Evolutionary conservation across 2,113 vertebrate genomes (phyloP).

Genomic region (Nycticorax nycticorax): DNA sequence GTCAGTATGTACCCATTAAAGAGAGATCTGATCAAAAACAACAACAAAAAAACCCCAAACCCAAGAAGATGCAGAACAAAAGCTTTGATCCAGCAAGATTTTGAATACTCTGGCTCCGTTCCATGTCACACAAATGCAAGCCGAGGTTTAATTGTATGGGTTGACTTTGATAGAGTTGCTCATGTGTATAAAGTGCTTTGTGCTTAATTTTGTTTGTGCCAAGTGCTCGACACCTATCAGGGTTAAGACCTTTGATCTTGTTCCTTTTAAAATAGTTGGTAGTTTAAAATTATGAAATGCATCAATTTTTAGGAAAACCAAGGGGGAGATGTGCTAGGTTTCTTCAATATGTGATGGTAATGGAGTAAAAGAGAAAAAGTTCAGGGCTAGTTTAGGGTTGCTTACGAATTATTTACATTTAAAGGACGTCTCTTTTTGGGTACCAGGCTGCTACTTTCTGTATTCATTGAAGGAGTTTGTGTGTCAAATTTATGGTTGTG

Average conservation of each 20-base stretch:
- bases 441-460: not conserved
- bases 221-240: not conserved
- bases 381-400: not conserved
- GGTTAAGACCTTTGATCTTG: not conserved
- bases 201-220: not conserved
- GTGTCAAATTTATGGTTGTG: not conserved
- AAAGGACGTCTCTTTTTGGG: not conserved
- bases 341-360: not conserved
- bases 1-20: not conserved
- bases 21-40: not conserved
- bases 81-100: conserved; percentile 2
- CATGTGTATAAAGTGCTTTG: not conserved
- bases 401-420: not conserved
- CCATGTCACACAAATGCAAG: not conserved
- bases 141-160: not conserved
- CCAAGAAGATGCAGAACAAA: not conserved
- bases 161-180: not conserved
- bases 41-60: not conserved
- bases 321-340: not conserved
- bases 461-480: not conserved
- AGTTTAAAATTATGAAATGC: not conserved
- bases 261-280: not conserved
- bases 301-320: not conserved
- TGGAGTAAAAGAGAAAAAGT: not conserved
- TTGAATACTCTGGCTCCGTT: not conserved